Conservation (phyloP, 2,888 invertebrate species). For the Trilocha varians region DNA sequence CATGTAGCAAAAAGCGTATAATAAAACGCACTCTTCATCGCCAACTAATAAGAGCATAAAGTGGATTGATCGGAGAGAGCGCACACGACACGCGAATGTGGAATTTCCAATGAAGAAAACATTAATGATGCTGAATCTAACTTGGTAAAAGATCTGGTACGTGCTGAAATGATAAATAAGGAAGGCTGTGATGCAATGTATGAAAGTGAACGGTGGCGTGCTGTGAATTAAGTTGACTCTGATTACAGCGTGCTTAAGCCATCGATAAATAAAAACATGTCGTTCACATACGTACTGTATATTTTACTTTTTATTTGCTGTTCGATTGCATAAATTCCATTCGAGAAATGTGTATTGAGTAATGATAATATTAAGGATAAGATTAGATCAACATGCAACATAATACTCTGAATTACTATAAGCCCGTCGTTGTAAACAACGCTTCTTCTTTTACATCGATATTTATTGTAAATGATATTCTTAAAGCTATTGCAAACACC, state of each 20-base stretch:
- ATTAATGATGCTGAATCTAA: conserved; percentile 17
- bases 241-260: background rate
- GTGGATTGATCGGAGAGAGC: conserved; percentile 36
- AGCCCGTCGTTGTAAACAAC: too few relatives aligned
- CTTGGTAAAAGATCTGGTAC: conserved; percentile 26
- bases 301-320: too few relatives aligned
- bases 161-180: conserved; percentile 29
- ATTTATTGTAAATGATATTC: too few relatives aligned
- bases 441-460: too few relatives aligned
- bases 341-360: too few relatives aligned
- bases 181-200: conserved; percentile 38
- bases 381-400: too few relatives aligned
- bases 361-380: too few relatives aligned
- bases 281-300: too few relatives aligned
- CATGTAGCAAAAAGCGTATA: conserved; percentile 14
- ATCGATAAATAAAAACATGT: background rate
- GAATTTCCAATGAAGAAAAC: conserved; percentile 54
- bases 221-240: conserved; percentile 20
- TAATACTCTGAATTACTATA: too few relatives aligned
- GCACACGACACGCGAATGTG: conserved; percentile 36
- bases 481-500: too few relatives aligned
- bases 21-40: conserved; percentile 14
- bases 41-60: conserved; percentile 21
- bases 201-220: conserved; percentile 45
- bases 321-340: too few relatives aligned